These are phyloP conservation scores for Mus minutoides DNA, from an alignment of 2,797 vertebrate species.

Conservation along the genomic window DNA sequence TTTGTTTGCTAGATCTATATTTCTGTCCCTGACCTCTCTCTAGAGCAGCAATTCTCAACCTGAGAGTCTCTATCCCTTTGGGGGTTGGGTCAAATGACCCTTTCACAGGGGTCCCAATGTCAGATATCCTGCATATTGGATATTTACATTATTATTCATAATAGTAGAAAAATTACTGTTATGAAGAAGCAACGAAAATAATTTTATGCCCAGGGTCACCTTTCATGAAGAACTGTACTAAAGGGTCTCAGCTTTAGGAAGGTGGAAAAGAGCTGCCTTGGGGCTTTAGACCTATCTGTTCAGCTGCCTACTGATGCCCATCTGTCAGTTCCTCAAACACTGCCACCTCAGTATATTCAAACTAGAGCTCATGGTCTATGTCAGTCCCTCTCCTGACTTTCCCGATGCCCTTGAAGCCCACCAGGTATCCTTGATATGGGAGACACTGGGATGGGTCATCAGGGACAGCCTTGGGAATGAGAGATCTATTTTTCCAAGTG, in stretches of 20 bases:
- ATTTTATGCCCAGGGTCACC: background rate
- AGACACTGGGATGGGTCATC: fast-evolving
- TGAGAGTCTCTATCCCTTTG: background rate
- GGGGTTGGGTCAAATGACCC: background rate
- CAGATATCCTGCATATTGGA: background rate
- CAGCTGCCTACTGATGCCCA: background rate
- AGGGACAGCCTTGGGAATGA: background rate
- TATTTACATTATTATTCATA: background rate
- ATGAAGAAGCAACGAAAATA: background rate
- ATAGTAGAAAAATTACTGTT: background rate
- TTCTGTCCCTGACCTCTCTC: background rate
- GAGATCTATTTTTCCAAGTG: background rate
- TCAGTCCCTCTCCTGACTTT: background rate
- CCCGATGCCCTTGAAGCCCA: too few species aligned
- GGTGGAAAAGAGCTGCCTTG: too few species aligned
- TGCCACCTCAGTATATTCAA: background rate
- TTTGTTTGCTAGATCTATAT: background rate
- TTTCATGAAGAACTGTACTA: background rate
- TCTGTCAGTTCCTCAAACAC: background rate
- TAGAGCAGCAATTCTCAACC: background rate
- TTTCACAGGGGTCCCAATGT: background rate
- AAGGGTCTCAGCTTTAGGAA: background rate
- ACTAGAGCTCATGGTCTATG: too few species aligned
- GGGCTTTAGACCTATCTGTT: background rate
- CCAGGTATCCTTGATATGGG: background rate